Evolutionary conservation across 2,888 invertebrate genomes (phyloP), one percentile per base, ranked within the genome.

Genomic region (Parnassius apollo): DNA sequence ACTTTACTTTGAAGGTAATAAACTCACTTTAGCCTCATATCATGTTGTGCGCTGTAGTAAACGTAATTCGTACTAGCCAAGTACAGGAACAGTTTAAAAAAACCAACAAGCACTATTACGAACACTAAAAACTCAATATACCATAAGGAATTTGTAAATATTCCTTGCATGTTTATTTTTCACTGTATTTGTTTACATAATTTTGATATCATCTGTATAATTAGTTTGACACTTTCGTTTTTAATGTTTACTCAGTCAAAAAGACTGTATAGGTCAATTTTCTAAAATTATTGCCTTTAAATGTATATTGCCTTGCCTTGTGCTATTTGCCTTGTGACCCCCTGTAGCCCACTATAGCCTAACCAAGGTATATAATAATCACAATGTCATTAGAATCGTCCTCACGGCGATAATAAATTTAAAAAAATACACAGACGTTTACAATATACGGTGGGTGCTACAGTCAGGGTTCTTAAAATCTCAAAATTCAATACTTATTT

Each of bases 121-220:
- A 88, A 88, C 2, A 80, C 81, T 42, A 85, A 66, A 63, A 90
- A 88, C 63, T 91, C 91, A 44, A 90, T 72, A 69, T 88, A 90
- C 91, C 91, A 91, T 2, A 89, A 69, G 3, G 75, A 68, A 65
- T 76, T 83, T 0, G 88, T 82, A 63, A 82, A 86, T 59, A 78
- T 64, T 8, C 77, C 77, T 61, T 77, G 73, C 84, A 83, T 81
- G 69, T 67, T 65, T 59, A 46, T n/a, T 10, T 35, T 12, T 11
- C 58, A 59, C 58, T 64, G 52, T 18, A 57, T 25, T 22, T 42
- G 11, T 45, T 61, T 57, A 57, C 59, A 61, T 60, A 50, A 53
- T 59, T 62, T 59, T 64, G 59, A 55, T 66, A 50, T 42, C 57
- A 35, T 51, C 18, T 46, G 11, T 13, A 42, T 22, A 56, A 25